Base-by-base conservation (phyloP, 2,888 invertebrate species). In the Masnerella sp. region DNA sequence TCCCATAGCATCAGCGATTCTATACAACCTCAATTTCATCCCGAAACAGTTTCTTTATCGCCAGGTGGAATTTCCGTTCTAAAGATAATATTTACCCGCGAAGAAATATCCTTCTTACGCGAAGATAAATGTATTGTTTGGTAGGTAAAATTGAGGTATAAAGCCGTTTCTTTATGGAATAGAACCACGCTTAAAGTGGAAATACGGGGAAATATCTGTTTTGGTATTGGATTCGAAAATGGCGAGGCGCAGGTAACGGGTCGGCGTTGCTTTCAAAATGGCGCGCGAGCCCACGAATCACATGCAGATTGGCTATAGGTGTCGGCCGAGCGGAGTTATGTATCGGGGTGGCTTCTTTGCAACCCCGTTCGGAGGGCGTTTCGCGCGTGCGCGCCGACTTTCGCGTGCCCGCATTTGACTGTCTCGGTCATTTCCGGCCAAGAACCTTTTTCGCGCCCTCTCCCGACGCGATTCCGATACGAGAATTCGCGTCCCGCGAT, bases 241-340 rank as follows among this genome's bases (percentile, higher is more conserved):
- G 47, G 47, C 34, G 22, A 47, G 11, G 15, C 32, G n/a, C n/a
- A n/a, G n/a, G n/a, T 34, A 17, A 15, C 5, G 20, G 4, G 20
- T 20, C 43, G 17, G 14, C 2, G 8, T 18, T 1, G 34, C 58
- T 47, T 76, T 76, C 82, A 85, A 87, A 86, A 87, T 86, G 87
- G 87, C 85, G 85, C 56, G 75, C 40, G 40, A 52, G 54, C 56
- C 69, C 71, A 74, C 74, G 74, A 76, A 74, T 74, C 76, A 62
- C 86, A 87, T 87, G 87, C 87, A 87, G 87, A 87, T 87, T 86
- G 85, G 85, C 79, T 83, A 70, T 69, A 81, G 81, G 82, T 82
- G 81, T 81, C 82, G 79, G 79, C 73, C 65, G 76, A 80, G 78
- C 76, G 79, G 81, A 82, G 80, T 81, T 81, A 80, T 82, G 76